These are phyloP conservation scores for Chalcis sispes DNA, from an alignment of 2,888 invertebrate genomes.

Conservation along the genomic window DNA sequence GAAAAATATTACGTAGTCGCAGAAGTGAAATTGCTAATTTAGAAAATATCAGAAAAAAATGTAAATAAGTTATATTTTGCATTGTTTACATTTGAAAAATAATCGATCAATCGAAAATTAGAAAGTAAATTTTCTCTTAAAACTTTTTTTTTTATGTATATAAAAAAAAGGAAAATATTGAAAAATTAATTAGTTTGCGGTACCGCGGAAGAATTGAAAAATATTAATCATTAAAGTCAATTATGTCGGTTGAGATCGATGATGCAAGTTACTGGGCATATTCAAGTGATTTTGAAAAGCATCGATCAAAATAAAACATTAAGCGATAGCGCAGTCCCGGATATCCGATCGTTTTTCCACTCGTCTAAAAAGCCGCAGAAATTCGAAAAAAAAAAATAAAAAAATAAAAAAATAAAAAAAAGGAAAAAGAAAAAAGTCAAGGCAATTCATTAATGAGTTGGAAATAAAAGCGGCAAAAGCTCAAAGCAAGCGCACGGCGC, in stretches of 20 bases:
- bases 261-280: conserved; percentile 23
- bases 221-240: conserved; percentile 23
- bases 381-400: neutral
- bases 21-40: too few relatives aligned
- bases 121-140: too few relatives aligned
- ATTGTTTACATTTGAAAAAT: too few relatives aligned
- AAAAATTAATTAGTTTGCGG: neutral
- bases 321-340: neutral
- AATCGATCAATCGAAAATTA: too few relatives aligned
- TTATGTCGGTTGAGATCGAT: conserved; percentile 25
- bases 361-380: neutral
- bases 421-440: conserved; percentile 18
- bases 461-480: too few relatives aligned
- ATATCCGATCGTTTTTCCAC: conserved; percentile 18
- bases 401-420: neutral
- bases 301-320: conserved; percentile 47
- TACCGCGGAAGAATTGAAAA: conserved; percentile 5
- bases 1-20: too few relatives aligned
- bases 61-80: too few relatives aligned
- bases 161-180: too few relatives aligned
- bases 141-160: too few relatives aligned
- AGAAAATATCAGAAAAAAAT: too few relatives aligned
- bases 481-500: conserved; percentile 28
- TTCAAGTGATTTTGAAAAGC: neutral
- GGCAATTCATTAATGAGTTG: too few relatives aligned